Evolutionary conservation across 2,113 vertebrate genomes (phyloP).

Genomic region (Sphaerodactylus townsendi): DNA sequence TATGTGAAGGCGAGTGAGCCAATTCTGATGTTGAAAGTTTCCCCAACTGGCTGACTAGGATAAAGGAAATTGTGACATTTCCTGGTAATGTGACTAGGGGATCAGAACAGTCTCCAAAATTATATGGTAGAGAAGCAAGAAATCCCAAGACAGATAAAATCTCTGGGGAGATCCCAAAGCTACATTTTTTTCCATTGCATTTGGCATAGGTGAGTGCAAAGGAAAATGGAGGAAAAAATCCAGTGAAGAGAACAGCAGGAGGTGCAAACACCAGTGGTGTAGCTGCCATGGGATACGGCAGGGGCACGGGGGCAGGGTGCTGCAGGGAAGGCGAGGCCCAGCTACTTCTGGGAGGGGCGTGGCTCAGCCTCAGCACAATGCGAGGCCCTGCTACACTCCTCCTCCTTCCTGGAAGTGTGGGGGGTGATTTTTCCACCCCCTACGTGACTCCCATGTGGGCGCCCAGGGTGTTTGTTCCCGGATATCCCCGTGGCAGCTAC

Average conservation of each 20-base stretch:
- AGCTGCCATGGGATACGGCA: no score
- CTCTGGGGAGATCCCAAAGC: not conserved
- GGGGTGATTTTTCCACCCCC: no score
- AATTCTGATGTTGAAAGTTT: constrained; percentile 6
- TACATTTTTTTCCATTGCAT: not conserved
- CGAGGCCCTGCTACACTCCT: no score
- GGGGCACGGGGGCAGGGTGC: no score
- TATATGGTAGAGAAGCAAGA: not conserved
- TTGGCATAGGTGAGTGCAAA: not conserved
- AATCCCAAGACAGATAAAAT: not conserved
- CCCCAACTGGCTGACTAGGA: not conserved
- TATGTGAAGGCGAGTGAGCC: not conserved
- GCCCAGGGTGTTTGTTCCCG: no score
- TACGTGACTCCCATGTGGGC: no score
- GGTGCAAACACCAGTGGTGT: no score
- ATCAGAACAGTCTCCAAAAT: not conserved
- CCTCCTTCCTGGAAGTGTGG: no score
- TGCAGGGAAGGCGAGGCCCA: no score
- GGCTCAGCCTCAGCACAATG: no score
- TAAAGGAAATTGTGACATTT: not conserved
- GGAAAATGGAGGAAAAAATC: not conserved
- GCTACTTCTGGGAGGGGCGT: no score
- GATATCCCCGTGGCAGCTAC: no score
- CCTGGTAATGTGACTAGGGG: not conserved
- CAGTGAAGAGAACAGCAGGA: not conserved